These are phyloP conservation scores for Junonia oenone DNA, from an alignment of 2,888 invertebrate species.

Conservation along the genomic window DNA sequence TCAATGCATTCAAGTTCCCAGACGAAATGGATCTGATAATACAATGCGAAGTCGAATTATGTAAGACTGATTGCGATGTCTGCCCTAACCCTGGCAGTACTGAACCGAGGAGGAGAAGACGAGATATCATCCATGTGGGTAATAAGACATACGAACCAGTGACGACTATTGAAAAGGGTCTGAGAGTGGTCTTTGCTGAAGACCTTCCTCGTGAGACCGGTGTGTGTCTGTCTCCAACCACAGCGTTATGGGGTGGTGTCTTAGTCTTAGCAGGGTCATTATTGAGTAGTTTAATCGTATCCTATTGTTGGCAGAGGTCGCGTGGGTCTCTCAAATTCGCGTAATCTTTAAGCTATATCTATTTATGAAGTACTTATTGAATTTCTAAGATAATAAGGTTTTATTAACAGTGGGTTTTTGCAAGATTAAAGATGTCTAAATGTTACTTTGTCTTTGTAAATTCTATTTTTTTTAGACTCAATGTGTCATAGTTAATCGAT, in stretches of 20 bases:
- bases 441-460: neutral
- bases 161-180: conserved; percentile 82
- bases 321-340: conserved; percentile 52
- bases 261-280: conserved; percentile 81
- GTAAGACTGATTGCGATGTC: conserved; percentile 87
- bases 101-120: conserved; percentile 65
- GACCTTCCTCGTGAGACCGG: conserved; percentile 75
- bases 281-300: conserved; percentile 67
- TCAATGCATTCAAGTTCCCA: conserved; percentile 91
- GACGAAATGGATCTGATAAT: conserved; percentile 90
- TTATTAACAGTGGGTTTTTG: neutral
- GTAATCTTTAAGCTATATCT: conserved; percentile 28
- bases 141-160: conserved; percentile 78
- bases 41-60: conserved; percentile 90
- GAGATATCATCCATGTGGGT: conserved; percentile 64
- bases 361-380: neutral
- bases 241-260: conserved; percentile 81
- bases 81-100: conserved; percentile 84
- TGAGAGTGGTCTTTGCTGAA: conserved; percentile 84
- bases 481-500: neutral
- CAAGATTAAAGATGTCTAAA: neutral
- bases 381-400: neutral
- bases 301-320: conserved; percentile 64
- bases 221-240: conserved; percentile 82
- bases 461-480: neutral